Conservation (phyloP, 2,797 vertebrate genomes). For the Characodon lateralis region DNA sequence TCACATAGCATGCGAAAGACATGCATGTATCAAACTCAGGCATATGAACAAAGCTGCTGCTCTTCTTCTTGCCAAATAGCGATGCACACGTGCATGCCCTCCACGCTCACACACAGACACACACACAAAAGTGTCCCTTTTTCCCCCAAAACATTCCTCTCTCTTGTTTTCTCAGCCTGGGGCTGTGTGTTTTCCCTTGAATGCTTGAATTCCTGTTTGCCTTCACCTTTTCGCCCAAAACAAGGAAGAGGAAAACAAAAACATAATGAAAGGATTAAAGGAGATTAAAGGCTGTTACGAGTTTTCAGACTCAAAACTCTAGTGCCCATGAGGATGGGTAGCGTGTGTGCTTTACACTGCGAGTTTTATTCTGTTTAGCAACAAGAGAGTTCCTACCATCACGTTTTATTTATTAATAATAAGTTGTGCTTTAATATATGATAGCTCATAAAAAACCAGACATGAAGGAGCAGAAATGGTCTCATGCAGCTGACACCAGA, state of each 20-base stretch:
- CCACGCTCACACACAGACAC: constrained; percentile 23
- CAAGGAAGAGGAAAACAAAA: constrained; percentile 74
- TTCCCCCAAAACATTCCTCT: constrained; percentile 55
- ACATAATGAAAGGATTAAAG: constrained; percentile 78
- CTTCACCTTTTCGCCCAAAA: constrained; percentile 74
- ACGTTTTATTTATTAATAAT: not conserved
- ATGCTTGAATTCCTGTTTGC: constrained; percentile 81
- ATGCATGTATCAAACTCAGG: constrained; percentile 27
- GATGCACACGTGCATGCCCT: constrained; percentile 44
- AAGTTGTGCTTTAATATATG: not conserved
- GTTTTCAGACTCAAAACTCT: constrained; percentile 60
- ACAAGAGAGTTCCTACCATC: not conserved
- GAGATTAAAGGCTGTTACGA: constrained; percentile 72
- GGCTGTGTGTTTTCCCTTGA: constrained; percentile 78
- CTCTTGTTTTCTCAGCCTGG: constrained; percentile 74
- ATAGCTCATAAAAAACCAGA: not conserved
- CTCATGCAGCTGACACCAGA: not conserved
- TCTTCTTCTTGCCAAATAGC: constrained; percentile 54
- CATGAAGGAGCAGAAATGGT: not conserved
- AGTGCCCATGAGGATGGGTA: constrained; percentile 14
- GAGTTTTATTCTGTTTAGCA: not conserved
- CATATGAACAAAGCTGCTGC: constrained; percentile 49
- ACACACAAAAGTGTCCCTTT: constrained; percentile 51
- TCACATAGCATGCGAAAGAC: constrained; percentile 12
- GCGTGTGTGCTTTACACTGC: not conserved